Base-by-base conservation (phyloP, 2,888 invertebrate genomes). In the Drosophila nr. perissopoda region DNA sequence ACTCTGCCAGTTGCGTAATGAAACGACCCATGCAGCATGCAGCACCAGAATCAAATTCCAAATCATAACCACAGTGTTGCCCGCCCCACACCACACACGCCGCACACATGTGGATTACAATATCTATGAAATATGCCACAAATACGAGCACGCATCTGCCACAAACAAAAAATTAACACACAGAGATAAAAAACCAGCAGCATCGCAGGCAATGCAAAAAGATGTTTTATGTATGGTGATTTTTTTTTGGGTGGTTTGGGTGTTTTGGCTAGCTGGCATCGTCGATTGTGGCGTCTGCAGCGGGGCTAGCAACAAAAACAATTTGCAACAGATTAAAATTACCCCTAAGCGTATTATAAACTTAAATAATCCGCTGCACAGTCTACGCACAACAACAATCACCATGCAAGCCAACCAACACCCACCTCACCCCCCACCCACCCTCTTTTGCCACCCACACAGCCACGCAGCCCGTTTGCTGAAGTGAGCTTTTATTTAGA, bases 291-390 rank as follows among this genome's bases (percentile, higher is more conserved):
- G 56, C 38, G 18, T 49, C 10, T 53, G 58, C 54, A 51, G 16
- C 46, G 34, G 27, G 69, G 51, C 33, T 13, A 38, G 70, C 62
- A 53, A 74, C 83, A 89, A 92, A 92, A 92, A 92, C 92, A 92
- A 92, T 92, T 92, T 92, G 91, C 87, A 90, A 83, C 91, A 91
- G 92, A 92, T 92, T 92, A 92, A 92, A 92, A 92, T 92, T 91
- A 91, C 91, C 89, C 92, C 92, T 89, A 81, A 88, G 91, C 91
- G 92, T 91, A 91, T 91, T 91, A 88, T 88, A 87, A 88, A 89
- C 90, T 88, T 86, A 82, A 88, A 89, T 89, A 87, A 87, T 89
- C 87, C 89, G 76, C 88, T 72, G 34, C 70, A 76, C 80, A 70
- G 62, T 57, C 64, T n/a, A 46, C 72, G 42, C 62, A 31, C 46